Conservation (phyloP, 2,888 invertebrate genomes). For the Drosophila pseudotalamancana region DNA sequence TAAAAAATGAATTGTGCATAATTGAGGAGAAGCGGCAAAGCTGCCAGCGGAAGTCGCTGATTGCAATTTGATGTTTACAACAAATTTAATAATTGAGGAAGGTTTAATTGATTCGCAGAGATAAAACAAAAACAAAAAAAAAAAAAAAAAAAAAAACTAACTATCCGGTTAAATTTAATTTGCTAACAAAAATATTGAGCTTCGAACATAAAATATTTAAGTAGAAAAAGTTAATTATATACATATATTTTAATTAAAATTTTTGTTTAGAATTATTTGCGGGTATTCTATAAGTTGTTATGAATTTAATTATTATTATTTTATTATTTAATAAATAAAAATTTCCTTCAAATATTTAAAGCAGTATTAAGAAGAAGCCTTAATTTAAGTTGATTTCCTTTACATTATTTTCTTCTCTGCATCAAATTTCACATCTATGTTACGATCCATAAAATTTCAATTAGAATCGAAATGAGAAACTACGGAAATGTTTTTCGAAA, state of each 20-base stretch:
- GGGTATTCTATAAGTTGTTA: background rate
- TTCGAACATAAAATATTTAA: too few species aligned
- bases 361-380: too few species aligned
- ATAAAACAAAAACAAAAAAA: background rate
- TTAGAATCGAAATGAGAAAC: background rate
- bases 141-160: conserved; percentile 1
- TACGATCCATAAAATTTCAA: background rate
- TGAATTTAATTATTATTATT: background rate
- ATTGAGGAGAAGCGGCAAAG: conserved; percentile 27
- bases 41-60: conserved; percentile 37
- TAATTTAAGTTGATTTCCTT: too few species aligned
- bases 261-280: too few species aligned
- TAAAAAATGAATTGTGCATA: conserved; percentile 42
- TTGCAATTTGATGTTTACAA: conserved; percentile 49
- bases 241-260: too few species aligned
- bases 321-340: background rate
- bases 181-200: background rate
- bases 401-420: background rate
- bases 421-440: background rate
- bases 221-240: background rate
- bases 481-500: background rate
- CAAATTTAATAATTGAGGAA: conserved; percentile 45
- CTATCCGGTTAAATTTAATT: conserved; percentile 36
- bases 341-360: too few species aligned
- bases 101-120: conserved; percentile 53